phyloP scores from a whole-genome alignment of 1,140 invertebrate genomes.

The Aradophagus sp. region DNA sequence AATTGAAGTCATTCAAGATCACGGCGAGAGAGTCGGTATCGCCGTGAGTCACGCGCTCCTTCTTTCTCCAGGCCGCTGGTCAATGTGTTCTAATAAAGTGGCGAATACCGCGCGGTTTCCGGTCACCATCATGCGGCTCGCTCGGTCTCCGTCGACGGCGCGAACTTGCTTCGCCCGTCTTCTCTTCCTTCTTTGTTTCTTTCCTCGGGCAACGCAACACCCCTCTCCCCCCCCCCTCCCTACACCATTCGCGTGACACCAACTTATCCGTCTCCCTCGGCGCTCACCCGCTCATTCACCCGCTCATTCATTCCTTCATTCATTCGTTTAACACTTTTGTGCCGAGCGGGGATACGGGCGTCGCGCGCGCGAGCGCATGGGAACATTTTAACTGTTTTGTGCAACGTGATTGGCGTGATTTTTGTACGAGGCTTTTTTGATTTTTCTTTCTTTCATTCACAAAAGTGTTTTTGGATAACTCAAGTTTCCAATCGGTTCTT shows the following conservation, averaged over 20 bases:
- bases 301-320: slow-evolving; percentile 65
- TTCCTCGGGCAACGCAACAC: too few relatives aligned
- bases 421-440: slow-evolving; percentile 25
- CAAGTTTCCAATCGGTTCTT: too few relatives aligned
- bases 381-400: slow-evolving; percentile 72
- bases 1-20: slow-evolving; percentile 74
- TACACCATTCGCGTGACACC: slow-evolving; percentile 43
- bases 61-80: slow-evolving; percentile 7
- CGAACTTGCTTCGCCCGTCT: too few relatives aligned
- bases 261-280: slow-evolving; percentile 44
- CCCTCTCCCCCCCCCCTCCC: slow-evolving; percentile 18
- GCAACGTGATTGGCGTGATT: slow-evolving; percentile 67
- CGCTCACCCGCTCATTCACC: slow-evolving; percentile 62
- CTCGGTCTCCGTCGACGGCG: slow-evolving; percentile 30
- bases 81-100: slow-evolving; percentile 61
- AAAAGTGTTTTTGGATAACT: too few relatives aligned
- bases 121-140: slow-evolving; percentile 58
- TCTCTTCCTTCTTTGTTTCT: slow-evolving; percentile 27
- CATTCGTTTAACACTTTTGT: slow-evolving; percentile 74
- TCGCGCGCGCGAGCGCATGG: slow-evolving; percentile 60
- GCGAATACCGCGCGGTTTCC: slow-evolving; percentile 66
- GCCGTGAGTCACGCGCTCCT: slow-evolving; percentile 44
- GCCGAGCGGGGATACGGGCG: slow-evolving; percentile 68
- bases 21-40: slow-evolving; percentile 59
- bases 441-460: slow-evolving; percentile 40